Base-by-base conservation (phyloP, 2,113 vertebrate genomes). In the Cottus gobio region DNA sequence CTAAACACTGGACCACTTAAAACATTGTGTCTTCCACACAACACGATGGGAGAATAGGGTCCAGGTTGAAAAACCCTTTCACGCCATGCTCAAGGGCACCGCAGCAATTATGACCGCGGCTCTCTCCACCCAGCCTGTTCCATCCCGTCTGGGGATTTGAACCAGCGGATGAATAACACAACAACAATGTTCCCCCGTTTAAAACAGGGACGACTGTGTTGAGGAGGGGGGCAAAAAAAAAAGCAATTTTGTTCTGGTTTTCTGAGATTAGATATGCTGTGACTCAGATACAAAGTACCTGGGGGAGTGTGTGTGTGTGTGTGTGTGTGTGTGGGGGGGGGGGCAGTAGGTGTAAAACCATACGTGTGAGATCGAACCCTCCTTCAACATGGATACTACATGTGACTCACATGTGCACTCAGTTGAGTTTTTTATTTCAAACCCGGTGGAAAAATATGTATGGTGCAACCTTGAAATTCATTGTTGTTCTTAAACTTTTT, bases 211-310 rank as follows among this genome's bases (percentile, higher is more conserved):
- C 2, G 62, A 68, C 67, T 87, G 83, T 69, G 79, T 82, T 63
- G 76, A 34, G n/a, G 20, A 28, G 1, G 3, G 5, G 34, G 34
- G 34, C 3, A 6, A 5, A 18, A 50, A 71, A 83, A 88, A 74
- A 91, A 80, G 85, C 85, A 71, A 91, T 91, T 87, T 80, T 73
- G 63, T 84, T 88, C 78, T 87, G 87, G 67, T 88, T 87, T 63
- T 74, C 72, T 77, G 80, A 89, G 90, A 88, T 93, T 92, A 92
- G 88, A 90, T 86, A 76, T 83, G 90, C 86, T 80, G 74, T 82
- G 90, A 85, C 80, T 91, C 66, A 63, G 85, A 89, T 81, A 89
- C 85, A 89, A 90, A 88, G 83, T 58, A 85, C 80, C 72, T 84
- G n/a, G 54, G 82, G 50, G 76, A 22, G 60, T 30, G 71, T 67